Evolutionary conservation across 2,888 invertebrate genomes (phyloP).

Genomic region (Watsonalla cultraria): DNA sequence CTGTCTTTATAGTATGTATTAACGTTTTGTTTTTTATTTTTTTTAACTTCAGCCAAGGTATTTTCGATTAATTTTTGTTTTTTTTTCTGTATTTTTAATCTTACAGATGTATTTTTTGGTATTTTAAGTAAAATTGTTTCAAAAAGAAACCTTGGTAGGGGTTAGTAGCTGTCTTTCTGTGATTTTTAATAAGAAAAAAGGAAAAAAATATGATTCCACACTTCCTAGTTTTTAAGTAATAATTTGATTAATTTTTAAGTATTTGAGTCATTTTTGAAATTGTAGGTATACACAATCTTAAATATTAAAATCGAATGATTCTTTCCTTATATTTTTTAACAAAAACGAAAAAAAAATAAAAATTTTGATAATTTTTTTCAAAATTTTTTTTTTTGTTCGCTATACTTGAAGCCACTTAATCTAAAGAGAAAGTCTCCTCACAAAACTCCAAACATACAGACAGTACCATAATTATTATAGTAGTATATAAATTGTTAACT

Average conservation of each 20-base stretch:
- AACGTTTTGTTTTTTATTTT: not conserved
- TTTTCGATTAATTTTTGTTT: not conserved
- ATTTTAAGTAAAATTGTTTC: too few species aligned
- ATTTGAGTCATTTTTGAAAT: slow-evolving; percentile 6
- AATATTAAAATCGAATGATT: too few species aligned
- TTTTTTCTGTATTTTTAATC: slow-evolving; percentile 4
- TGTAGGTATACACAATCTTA: not conserved
- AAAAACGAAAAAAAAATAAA: too few species aligned
- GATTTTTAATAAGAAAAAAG: slow-evolving; percentile 37
- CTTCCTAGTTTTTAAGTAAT: slow-evolving; percentile 20
- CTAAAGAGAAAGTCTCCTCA: too few species aligned
- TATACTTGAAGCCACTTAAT: too few species aligned
- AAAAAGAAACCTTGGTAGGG: slow-evolving; percentile 16
- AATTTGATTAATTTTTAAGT: slow-evolving; percentile 4
- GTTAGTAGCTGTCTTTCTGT: slow-evolving; percentile 39
- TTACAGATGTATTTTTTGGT: too few species aligned
- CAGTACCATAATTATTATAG: too few species aligned
- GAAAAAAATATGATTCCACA: slow-evolving; percentile 36
- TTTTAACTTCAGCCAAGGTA: not conserved
- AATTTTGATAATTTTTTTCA: too few species aligned
- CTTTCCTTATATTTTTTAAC: too few species aligned
- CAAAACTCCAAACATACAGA: too few species aligned
- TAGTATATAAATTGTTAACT: too few species aligned
- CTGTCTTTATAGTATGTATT: not conserved
- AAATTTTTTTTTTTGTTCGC: too few species aligned